Conservation (phyloP, 2,888 invertebrate genomes). For the Diabrotica balteata region DNA sequence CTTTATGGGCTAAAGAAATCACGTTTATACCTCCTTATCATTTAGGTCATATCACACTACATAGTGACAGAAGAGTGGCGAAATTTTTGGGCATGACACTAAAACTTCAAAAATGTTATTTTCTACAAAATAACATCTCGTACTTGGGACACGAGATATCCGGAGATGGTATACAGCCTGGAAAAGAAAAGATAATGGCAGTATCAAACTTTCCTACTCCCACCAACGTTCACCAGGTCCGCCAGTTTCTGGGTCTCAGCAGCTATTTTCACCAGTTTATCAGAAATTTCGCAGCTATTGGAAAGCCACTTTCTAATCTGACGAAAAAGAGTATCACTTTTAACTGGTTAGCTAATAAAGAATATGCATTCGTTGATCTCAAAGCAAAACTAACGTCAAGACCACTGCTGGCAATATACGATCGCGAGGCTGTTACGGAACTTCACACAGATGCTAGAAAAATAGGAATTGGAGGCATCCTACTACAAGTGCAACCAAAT, state of each 20-base stretch:
- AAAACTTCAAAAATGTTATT: conserved; percentile 35
- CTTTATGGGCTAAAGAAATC: conserved; percentile 18
- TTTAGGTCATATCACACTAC: conserved; percentile 25
- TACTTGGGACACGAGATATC: conserved; percentile 39
- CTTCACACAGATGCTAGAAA: conserved; percentile 45
- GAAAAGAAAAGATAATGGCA: conserved; percentile 38
- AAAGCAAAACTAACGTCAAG: conserved; percentile 23
- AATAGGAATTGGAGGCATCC: conserved; percentile 41
- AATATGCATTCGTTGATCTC: conserved; percentile 24
- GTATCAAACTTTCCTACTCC: conserved; percentile 46
- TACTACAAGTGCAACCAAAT: conserved; percentile 43
- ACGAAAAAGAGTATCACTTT: conserved; percentile 37
- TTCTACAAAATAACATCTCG: conserved; percentile 31
- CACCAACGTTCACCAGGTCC: conserved; percentile 35
- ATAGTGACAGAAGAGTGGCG: conserved; percentile 6
- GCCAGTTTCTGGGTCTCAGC: conserved; percentile 40
- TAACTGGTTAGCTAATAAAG: conserved; percentile 24
- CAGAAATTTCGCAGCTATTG: conserved; percentile 39
- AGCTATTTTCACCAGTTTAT: conserved; percentile 45
- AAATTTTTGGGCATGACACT: conserved; percentile 33
- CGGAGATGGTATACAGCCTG: conserved; percentile 29
- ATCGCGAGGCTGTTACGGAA: conserved; percentile 40
- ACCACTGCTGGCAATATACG: conserved; percentile 40
- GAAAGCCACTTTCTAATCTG: conserved; percentile 41
- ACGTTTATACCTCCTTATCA: conserved; percentile 28